Percentiles rank a stretch among this genome's conserved stretches.
phyloP scores from a whole-genome alignment of 2,888 invertebrate genomes.

The Eilema griseolum region DNA sequence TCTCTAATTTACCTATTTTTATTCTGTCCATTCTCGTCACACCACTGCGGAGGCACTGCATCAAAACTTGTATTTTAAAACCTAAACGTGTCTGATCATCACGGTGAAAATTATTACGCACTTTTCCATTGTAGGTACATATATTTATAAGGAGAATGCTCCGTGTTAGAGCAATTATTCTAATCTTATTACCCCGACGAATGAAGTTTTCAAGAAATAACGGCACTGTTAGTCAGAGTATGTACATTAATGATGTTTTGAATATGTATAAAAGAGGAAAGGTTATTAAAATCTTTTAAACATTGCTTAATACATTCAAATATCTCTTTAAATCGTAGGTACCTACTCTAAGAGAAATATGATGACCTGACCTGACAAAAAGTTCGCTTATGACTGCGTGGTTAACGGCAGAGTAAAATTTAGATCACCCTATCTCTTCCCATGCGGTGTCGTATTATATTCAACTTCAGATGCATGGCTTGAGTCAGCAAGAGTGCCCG shows the following conservation, averaged over 20 bases:
- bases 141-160: conserved; percentile 11
- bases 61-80: conserved; percentile 1
- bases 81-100: neutral
- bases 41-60: neutral
- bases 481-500: too few relatives aligned
- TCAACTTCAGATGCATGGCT: too few relatives aligned
- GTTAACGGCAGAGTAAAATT: too few relatives aligned
- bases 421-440: too few relatives aligned
- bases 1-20: too few relatives aligned
- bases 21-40: too few relatives aligned
- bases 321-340: too few relatives aligned
- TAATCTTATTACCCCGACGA: conserved; percentile 20
- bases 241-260: conserved; percentile 12
- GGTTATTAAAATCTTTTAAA: conserved; percentile 13
- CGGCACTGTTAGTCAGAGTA: conserved; percentile 7
- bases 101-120: conserved; percentile 11
- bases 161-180: conserved; percentile 18
- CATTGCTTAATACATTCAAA: conserved; percentile 9
- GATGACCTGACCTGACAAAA: too few relatives aligned
- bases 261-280: conserved; percentile 14
- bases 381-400: too few relatives aligned
- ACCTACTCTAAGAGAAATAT: too few relatives aligned
- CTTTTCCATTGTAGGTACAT: conserved; percentile 3
- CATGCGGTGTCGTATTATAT: too few relatives aligned
- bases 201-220: conserved; percentile 17